Evolutionary conservation across 2,113 vertebrate genomes (phyloP), one percentile per base, ranked within the genome.

Genomic region (Anseranas semipalmata): DNA sequence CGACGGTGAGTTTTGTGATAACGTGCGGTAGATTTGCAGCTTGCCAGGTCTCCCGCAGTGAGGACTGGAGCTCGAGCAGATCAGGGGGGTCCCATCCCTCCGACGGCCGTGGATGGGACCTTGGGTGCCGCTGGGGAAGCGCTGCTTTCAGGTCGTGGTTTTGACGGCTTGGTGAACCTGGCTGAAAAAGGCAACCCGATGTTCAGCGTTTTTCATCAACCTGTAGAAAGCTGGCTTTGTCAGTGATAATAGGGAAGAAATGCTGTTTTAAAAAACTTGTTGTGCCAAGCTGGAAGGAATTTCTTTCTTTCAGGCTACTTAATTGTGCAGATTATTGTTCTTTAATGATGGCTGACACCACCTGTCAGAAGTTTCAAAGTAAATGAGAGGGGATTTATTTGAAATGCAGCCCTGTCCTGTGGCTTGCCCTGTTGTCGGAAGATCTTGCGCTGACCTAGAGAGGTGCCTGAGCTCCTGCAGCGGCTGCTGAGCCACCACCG

Each of bases 1-100:
- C 13, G 0, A 32, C 32, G 97, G 96, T 97, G 76, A 97, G 97
- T 96, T 71, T 67, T 60, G 24, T 0, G 3, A 16, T 30, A 53
- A 8, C 25, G 35, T 46, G 2, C 13, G 12, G 41, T 30, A 55
- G 63, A 20, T 50, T 55, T 22, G 73, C 12, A 5, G 14, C 43
- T 48, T 48, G 72, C 10, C 46, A 65, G 79, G 12, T 55, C 21
- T 89, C 15, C 67, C 86, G 39, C 0, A 2, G 48, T 58, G 39
- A 82, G 28, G 14, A 19, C 35, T 41, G 74, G 32, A 37, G 52
- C 25, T 81, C 46, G 52, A 56, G n/a, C 0, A 4, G 28, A 45
- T 20, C 9, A 35, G 13, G 19, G 20, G 20, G 32, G n/a, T 30
- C 74, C 85, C 30, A 78, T 10, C 17, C 17, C 27, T 67, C 46